Conservation (phyloP, 2,797 vertebrate species). For the Bradypodion pumilum region DNA sequence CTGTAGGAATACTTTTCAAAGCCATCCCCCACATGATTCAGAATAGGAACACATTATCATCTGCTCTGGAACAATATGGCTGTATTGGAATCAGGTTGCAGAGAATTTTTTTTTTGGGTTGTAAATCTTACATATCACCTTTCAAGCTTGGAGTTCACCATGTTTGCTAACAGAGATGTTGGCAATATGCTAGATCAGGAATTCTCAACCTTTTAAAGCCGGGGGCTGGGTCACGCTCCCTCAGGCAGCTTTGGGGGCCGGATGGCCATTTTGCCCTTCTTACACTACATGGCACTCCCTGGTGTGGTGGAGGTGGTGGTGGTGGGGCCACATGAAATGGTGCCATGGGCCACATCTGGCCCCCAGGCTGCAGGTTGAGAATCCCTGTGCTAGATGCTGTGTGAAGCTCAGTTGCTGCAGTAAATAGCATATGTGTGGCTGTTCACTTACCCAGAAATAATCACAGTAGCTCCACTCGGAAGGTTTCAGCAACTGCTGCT, state of each 20-base stretch:
- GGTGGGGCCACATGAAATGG: too few relatives aligned
- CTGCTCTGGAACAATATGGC: not conserved
- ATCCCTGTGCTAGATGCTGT: too few relatives aligned
- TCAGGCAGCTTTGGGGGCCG: too few relatives aligned
- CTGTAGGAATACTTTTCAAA: too few relatives aligned
- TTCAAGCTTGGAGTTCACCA: constrained; percentile 25
- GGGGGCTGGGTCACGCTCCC: too few relatives aligned
- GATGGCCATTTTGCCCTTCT: too few relatives aligned
- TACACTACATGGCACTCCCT: too few relatives aligned
- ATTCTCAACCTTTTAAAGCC: too few relatives aligned
- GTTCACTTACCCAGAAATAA: constrained; percentile 93
- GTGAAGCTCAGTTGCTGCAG: constrained; percentile 35
- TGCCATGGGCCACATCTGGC: too few relatives aligned
- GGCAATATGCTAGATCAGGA: constrained; percentile 39
- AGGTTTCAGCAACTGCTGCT: constrained; percentile 96
- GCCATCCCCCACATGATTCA: not conserved
- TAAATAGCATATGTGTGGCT: constrained; percentile 56
- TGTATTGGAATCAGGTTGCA: not conserved
- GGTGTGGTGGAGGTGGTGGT: too few relatives aligned
- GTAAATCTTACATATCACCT: not conserved
- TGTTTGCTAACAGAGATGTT: constrained; percentile 28
- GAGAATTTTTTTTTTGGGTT: too few relatives aligned
- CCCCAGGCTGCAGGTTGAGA: too few relatives aligned
- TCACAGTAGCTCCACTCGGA: constrained; percentile 99
- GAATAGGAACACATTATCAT: not conserved